Percentiles rank a stretch among this genome's conserved stretches.
Evolutionary conservation across 1,140 invertebrate genomes (phyloP).

Genomic region (Phocides pigmalion): DNA sequence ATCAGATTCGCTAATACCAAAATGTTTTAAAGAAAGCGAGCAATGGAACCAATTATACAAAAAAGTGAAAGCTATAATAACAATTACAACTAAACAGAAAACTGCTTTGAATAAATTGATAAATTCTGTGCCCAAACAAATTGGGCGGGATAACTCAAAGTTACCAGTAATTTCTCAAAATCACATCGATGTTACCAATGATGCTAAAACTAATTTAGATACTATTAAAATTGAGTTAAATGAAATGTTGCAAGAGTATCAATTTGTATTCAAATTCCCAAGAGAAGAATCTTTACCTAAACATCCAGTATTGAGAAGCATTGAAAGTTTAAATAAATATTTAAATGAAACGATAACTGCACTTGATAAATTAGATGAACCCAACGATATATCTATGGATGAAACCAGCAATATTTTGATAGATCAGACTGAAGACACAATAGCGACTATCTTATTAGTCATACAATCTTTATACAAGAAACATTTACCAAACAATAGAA

Average conservation of each 20-base stretch:
- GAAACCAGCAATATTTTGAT: conserved; percentile 57
- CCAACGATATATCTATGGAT: conserved; percentile 46
- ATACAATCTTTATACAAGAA: conserved; percentile 90
- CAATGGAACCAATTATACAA: conserved; percentile 79
- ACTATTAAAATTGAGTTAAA: conserved; percentile 51
- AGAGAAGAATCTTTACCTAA: conserved; percentile 41
- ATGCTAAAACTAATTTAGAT: conserved; percentile 65
- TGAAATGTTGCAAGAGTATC: conserved; percentile 67
- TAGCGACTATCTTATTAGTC: conserved; percentile 85
- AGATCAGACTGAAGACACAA: conserved; percentile 82
- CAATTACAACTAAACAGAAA: conserved; percentile 75
- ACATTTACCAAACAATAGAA: conserved; percentile 65
- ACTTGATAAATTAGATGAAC: conserved; percentile 51
- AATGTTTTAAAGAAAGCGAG: conserved; percentile 80
- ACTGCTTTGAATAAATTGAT: conserved; percentile 65
- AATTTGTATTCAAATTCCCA: conserved; percentile 52
- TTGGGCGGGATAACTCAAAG: conserved; percentile 45
- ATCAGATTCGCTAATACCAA: conserved; percentile 76
- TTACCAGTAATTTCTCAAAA: conserved; percentile 57
- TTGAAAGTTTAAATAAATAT: conserved; percentile 59
- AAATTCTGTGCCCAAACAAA: conserved; percentile 53
- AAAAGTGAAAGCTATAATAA: conserved; percentile 72
- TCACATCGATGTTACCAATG: conserved; percentile 67
- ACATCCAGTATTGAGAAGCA: conserved; percentile 69
- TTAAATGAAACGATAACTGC: conserved; percentile 49